Base-by-base conservation (phyloP, 2,797 vertebrate species). In the Harpagifer antarcticus region DNA sequence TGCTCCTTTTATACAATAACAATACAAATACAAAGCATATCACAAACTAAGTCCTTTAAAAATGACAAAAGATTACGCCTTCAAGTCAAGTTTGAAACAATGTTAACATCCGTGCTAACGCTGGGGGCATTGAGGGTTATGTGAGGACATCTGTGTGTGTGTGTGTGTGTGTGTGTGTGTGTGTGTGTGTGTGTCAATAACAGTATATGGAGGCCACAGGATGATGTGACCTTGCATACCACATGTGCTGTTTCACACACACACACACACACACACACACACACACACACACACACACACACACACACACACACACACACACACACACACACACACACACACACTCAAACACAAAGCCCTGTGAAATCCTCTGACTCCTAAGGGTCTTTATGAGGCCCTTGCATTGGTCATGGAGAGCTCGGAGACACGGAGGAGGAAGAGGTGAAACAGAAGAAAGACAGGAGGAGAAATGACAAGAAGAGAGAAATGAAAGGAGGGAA, bases 211-310 rank as follows among this genome's bases (percentile, higher is more conserved):
- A 88, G 77, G 87, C 83, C 84, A 67, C 63, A 40, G 88, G 77
- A 87, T 88, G 90, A 88, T 48, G 72, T 89, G 89, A 90, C 87
- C 91, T 92, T 86, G 87, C 76, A 79, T 84, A 82, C 88, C 83
- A 84, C 84, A 82, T 87, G 83, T 72, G 68, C 72, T 65, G 84
- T 88, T 83, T 76, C 80, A 33, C 45, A 58, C 72, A 49, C 50
- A 63, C 65, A n/a, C 33, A 8, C 33, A 37, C 45, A 3, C 44
- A 45, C 14, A 47, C 62, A 50, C 61, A 42, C 61, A 49, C 68
- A 52, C 68, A 42, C 57, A 53, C 33, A 60, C 45, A 49, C 37
- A 19, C 59, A 37, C 58, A 40, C 61, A 42, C 60, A 44, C 42
- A 9, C 54, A 42, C 52, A n/a, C 64, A 23, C 52, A 56, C 17